A percentile compares a stretch with the other conserved stretches of the same genome.
Conservation (phyloP, 2,113 vertebrate genomes). For the crab-eating macaque (Macaca fascicularis) region T2T-MFA8v1.1 NC_088387.1:101071501-101072000, state of each 20-base stretch:
- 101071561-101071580: constrained; percentile 40
- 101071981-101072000: neutral
- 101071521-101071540: constrained; percentile 16
- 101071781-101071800: neutral
- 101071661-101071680: neutral
- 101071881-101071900: neutral
- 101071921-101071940: neutral
- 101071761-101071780: neutral
- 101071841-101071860: neutral
- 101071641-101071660: neutral
- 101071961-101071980: neutral
- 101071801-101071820: neutral
- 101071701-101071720: neutral
- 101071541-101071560: neutral
- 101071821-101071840: neutral
- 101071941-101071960: neutral
- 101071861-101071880: neutral
- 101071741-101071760: neutral
- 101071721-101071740: neutral
- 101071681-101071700: neutral
- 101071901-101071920: neutral
- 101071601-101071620: constrained; percentile 8
- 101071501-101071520: neutral
- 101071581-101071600: neutral
- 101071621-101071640: neutral